These are phyloP conservation scores for Hepsetus odoe DNA, from an alignment of 2,113 vertebrate species.

Conservation along the genomic window DNA sequence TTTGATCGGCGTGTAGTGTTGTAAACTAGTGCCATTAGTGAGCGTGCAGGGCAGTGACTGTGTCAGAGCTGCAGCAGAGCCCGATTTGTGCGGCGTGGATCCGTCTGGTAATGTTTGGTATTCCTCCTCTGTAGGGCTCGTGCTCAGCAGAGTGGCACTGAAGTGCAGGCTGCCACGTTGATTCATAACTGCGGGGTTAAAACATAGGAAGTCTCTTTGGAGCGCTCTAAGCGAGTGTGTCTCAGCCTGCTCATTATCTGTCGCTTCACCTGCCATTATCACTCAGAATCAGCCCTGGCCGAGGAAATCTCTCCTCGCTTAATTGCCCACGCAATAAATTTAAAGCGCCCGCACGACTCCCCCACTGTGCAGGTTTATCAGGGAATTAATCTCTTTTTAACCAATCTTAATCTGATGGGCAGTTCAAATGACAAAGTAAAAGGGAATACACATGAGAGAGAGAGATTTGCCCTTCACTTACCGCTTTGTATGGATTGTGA, in stretches of 20 bases:
- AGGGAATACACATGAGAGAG: constrained; percentile 26
- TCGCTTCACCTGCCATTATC: constrained; percentile 38
- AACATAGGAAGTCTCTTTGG: constrained; percentile 41
- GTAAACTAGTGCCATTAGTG: too few species aligned
- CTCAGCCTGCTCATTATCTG: constrained; percentile 51
- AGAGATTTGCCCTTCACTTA: not conserved
- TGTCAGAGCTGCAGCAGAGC: too few species aligned
- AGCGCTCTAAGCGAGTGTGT: constrained; percentile 38
- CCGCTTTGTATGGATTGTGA: not conserved
- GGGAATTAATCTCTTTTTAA: constrained; percentile 61
- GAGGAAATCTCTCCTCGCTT: constrained; percentile 52
- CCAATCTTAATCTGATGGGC: constrained; percentile 53
- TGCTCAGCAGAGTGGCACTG: constrained; percentile 21
- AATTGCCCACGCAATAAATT: constrained; percentile 61
- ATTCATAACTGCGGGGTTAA: constrained; percentile 48
- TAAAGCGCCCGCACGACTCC: constrained; percentile 53
- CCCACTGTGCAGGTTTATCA: constrained; percentile 48
- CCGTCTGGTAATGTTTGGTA: constrained; percentile 17
- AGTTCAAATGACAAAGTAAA: constrained; percentile 22
- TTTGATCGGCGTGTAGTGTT: too few species aligned
- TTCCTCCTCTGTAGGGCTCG: constrained; percentile 14
- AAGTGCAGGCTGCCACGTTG: constrained; percentile 42
- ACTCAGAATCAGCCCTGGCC: constrained; percentile 51
- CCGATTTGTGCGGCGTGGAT: too few species aligned
- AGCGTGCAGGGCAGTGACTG: too few species aligned